Evolutionary conservation across 2,113 vertebrate genomes (phyloP), one percentile per base, ranked within the genome.

Genomic region (Peromyscus polionotus): DNA sequence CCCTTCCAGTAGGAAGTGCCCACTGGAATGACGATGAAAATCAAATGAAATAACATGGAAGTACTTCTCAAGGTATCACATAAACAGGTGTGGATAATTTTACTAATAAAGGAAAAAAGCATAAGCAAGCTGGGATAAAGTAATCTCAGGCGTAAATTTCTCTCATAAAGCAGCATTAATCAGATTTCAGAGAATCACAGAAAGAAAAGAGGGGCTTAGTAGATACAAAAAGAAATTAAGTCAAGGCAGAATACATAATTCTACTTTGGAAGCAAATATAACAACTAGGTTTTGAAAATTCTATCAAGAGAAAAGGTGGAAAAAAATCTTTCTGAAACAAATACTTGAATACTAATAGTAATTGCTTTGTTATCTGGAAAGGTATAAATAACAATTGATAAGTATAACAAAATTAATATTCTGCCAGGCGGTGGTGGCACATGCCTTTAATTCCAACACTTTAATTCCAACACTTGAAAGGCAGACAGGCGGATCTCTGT

Each of bases 231-330:
- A 67, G 65, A 12, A 93, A 73, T n/a, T 42, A 93, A 72, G 26
- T 80, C 4, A 88, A 89, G 3, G 36, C 26, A 83, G 54, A 79
- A 93, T 59, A 79, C 11, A 42, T 63, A 91, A 94, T 72, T 48
- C 68, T 67, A 83, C 36, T 42, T 31, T 26, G 26, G 91, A 92
- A 85, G 48, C 51, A 95, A 95, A 93, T 28, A 95, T 93, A 31
- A 75, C 51, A 91, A 33, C 84, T 13, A 86, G 28, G 42, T 16
- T 42, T 90, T 85, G 65, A 57, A 97, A 80, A 67, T 63, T 17
- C 77, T 72, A 8, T 51, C 54, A 90, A 87, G 7, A 70, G 51
- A 90, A 95, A 96, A 88, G 33, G 84, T 20, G 31, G 19, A 81
- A 89, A 33, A 89, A 89, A 33, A 86, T 51, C 81, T 20, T 42